Percentiles rank a stretch among this genome's conserved stretches.
These are phyloP conservation scores for Diacarnus erythraeanus DNA, from an alignment of 37 sponge, comb jelly and placozoan genomes.

Conservation along the genomic window DNA sequence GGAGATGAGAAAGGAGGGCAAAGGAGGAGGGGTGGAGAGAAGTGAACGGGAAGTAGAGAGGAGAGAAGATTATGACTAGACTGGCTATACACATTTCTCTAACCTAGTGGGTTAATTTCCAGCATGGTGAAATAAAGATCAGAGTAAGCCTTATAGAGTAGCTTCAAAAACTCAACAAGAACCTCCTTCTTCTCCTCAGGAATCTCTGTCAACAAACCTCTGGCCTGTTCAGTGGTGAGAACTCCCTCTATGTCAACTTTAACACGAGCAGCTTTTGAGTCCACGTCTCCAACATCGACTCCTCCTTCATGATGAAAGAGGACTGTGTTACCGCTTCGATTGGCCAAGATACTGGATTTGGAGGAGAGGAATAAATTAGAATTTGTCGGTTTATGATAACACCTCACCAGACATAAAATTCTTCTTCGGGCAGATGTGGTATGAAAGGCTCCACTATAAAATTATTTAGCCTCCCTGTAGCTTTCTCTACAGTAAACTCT, in stretches of 20 bases:
- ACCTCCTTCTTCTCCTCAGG: constrained; percentile 46
- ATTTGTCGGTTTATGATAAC: background rate
- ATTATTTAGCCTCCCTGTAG: constrained; percentile 74
- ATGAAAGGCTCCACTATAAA: constrained; percentile 94
- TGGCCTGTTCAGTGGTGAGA: constrained; percentile 56
- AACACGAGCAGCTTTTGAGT: constrained; percentile 65
- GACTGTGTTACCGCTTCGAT: constrained; percentile 78
- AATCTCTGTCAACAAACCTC: constrained; percentile 22
- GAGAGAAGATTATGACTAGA: too few relatives aligned
- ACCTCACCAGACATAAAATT: constrained; percentile 50
- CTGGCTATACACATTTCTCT: too few relatives aligned
- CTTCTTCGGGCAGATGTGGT: constrained; percentile 57
- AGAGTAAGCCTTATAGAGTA: constrained; percentile 79
- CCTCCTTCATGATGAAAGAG: constrained; percentile 94
- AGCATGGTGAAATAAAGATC: constrained; percentile 96
- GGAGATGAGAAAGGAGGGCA: too few relatives aligned
- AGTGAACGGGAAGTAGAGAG: too few relatives aligned
- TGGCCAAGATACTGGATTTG: constrained; percentile 86
- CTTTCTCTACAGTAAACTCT: constrained; percentile 67
- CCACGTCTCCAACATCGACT: constrained; percentile 94
- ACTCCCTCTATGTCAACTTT: constrained; percentile 53
- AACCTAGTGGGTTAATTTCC: constrained; percentile 96
- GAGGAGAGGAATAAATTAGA: background rate
- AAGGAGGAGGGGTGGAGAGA: too few relatives aligned
- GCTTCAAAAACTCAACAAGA: constrained; percentile 71